phyloP scores from a whole-genome alignment of 2,113 vertebrate species.

The Aegotheles bennettii region DNA sequence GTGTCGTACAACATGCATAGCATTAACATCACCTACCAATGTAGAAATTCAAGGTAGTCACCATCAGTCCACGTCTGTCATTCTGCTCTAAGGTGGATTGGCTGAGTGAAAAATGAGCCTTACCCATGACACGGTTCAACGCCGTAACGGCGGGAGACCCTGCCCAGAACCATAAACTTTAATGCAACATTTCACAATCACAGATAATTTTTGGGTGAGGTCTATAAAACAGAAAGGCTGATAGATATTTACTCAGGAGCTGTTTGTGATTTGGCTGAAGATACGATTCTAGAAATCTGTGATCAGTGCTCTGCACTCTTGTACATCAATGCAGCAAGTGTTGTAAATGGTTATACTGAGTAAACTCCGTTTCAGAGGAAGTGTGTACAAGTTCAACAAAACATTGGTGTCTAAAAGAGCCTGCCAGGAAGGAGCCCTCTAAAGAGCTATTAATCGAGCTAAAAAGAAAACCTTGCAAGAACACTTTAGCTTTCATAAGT shows the following conservation, averaged over 20 bases:
- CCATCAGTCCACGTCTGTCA: not conserved
- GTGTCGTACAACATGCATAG: not conserved
- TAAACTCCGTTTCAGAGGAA: not conserved
- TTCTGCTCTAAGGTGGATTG: not conserved
- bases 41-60: not conserved
- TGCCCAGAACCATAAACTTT: not conserved
- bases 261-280: slow-evolving; percentile 6
- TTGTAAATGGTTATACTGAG: not conserved
- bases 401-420: slow-evolving; percentile 1
- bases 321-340: slow-evolving; percentile 4
- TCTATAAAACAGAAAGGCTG: not conserved
- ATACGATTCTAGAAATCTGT: not conserved
- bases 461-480: slow-evolving; percentile 47
- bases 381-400: slow-evolving; percentile 31
- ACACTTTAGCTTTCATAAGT: slow-evolving; percentile 42
- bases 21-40: not conserved
- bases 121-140: not conserved
- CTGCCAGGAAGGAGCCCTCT: not conserved
- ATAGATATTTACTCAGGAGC: not conserved
- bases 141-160: fast-evolving
- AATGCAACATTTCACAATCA: not conserved
- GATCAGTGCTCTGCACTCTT: not conserved
- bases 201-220: not conserved
- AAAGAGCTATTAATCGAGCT: slow-evolving; percentile 20
- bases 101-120: not conserved